Evolutionary conservation across 2,797 vertebrate genomes (phyloP), one percentile per base, ranked within the genome.

Genomic region (Sciurus vulgaris): DNA sequence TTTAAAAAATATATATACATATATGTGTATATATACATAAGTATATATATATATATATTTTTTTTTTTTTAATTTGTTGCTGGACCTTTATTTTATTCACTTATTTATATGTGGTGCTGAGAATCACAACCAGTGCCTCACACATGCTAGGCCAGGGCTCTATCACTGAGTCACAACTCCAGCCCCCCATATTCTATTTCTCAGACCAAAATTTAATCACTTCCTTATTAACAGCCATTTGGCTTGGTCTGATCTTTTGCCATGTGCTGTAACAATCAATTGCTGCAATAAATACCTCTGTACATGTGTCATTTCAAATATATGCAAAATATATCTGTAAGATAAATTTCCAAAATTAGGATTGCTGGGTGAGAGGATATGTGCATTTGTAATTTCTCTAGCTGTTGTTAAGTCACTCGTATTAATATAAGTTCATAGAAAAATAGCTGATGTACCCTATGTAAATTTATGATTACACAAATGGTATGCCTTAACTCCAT

Each of bases 321-420:
- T 33, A 90, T 15, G 49, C 61, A 92, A 95, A 90, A 38, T 78
- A 3, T 70, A 65, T 51, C 44, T 87, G 8, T 90, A 84, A 93
- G 41, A 92, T 26, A 90, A 77, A 95, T 59, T 77, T 92, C 63
- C 65, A 93, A 49, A 96, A 92, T 86, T 65, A 88, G 38, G 69
- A 82, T 20, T 54, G 22, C 61, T 92, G 49, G 77, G 12, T 92
- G 56, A 70, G 38, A 89, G 26, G 22, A 76, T 59, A 81, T 35
- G 54, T 1, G 13, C 41, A 76, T 93, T 86, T 78, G 26, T 73
- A 76, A 93, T 82, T 91, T 92, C 92, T 76, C 28, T 28, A 83
- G 56, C 82, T 70, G 56, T 49, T 86, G 30, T 63, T 85, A 88
- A 92, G 69, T 54, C 92, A 85, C 47, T 81, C 74, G n/a, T 85